Evolutionary conservation across 2,797 vertebrate genomes (phyloP).

Genomic region (Rousettus madagascariensis): DNA sequence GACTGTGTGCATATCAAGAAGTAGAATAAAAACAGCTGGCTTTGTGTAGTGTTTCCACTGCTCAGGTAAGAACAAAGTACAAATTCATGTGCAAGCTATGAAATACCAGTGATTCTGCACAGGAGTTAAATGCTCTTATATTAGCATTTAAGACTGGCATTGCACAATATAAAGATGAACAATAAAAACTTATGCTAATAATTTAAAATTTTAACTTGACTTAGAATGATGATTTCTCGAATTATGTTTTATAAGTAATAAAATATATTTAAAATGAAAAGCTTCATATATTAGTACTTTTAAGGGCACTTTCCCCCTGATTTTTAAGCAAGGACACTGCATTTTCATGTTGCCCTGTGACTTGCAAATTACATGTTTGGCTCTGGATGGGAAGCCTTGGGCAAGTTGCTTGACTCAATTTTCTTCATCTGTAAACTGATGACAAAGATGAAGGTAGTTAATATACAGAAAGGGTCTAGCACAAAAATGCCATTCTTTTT

Average conservation of each 20-base stretch:
- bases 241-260: neutral
- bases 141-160: neutral
- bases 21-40: neutral
- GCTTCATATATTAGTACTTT: neutral
- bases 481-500: neutral
- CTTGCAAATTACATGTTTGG: neutral
- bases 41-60: neutral
- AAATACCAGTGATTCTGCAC: neutral
- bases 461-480: neutral
- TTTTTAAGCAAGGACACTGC: neutral
- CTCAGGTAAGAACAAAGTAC: neutral
- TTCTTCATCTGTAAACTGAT: neutral
- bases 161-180: neutral
- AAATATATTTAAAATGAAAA: neutral
- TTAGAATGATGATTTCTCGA: neutral
- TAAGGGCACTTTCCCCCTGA: neutral
- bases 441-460: neutral
- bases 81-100: neutral
- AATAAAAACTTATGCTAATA: neutral
- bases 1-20: neutral
- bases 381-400: neutral
- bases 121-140: neutral
- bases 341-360: neutral
- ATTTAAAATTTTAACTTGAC: constrained; percentile 27
- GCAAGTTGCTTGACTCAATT: neutral